Base-by-base conservation (phyloP, 2,113 vertebrate genomes). In the Paramormyrops kingsleyae region DNA sequence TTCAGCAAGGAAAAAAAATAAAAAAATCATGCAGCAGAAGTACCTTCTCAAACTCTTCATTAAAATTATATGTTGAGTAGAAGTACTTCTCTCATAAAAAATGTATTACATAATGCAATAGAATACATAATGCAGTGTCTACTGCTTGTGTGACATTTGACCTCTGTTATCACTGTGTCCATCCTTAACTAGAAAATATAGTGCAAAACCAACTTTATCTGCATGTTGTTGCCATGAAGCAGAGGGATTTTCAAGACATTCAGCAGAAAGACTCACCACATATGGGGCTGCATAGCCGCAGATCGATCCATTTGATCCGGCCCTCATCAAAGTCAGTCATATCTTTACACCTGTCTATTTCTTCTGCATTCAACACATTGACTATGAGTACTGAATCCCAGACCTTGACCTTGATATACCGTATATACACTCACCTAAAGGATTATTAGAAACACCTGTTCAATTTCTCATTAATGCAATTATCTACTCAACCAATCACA, bases 61-160 rank as follows among this genome's bases (percentile, higher is more conserved):
- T 92, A 94, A 50, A 93, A 93, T 89, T 92, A 92, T 89, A 94
- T 93, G 92, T 89, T 92, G 91, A 92, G 87, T 52, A 90, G 89
- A 84, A 90, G 90, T 89, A 84, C 90, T 92, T 87, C 89, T 91
- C 92, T 94, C 92, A 93, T 92, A 87, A 92, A 93, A 90, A 92
- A 93, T 94, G 91, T 92, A 95, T 92, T 94, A 88, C 91, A 92
- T 93, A 93, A 95, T 94, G 94, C 91, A 94, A 92, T 91, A 90
- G 93, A 93, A 94, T 93, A 70, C 62, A 70, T 70, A 70, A 70
- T 70, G 62, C 62, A 70, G 92, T 94, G 90, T 93, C 92, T 92
- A 91, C 89, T 93, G 93, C 94, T 95, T 95, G 94, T 90, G 92
- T 93, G 91, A 92, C 94, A 94, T 94, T 93, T 94, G 92, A 92